Conservation (phyloP, 2,797 vertebrate species). For the Babyrousa celebensis region DNA sequence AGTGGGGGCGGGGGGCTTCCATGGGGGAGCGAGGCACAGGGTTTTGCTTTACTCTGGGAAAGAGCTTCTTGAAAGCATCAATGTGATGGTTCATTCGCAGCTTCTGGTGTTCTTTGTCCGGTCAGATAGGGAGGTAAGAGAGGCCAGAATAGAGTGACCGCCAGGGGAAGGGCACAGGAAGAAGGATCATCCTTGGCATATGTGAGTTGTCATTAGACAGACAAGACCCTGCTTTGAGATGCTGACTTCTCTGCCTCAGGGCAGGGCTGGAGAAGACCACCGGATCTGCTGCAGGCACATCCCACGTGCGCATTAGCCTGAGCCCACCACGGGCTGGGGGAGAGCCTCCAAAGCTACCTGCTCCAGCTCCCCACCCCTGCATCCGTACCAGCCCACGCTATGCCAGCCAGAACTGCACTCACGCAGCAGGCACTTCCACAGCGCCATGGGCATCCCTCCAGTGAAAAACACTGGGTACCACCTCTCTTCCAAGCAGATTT, state of each 20-base stretch:
- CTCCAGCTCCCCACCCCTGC: not conserved
- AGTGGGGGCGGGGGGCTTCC: not conserved
- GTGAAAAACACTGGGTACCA: not conserved
- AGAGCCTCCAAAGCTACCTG: not conserved
- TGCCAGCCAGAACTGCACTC: not conserved
- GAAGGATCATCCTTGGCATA: not conserved
- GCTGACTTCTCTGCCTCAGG: not conserved
- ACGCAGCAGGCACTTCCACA: not conserved
- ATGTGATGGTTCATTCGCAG: not conserved
- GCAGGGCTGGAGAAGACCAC: not conserved
- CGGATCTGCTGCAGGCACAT: not conserved
- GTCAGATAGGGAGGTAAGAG: not conserved
- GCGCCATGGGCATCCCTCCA: not conserved
- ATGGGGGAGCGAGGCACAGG: not conserved
- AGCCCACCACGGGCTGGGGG: not conserved
- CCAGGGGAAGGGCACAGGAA: not conserved
- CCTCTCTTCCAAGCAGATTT: not conserved
- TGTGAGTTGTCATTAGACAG: not conserved
- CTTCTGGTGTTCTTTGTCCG: not conserved
- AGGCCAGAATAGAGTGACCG: rapidly evolving
- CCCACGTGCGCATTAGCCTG: rapidly evolving
- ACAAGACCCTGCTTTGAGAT: not conserved
- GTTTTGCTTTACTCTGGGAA: not conserved
- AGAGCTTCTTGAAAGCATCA: not conserved
- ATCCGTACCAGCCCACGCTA: rapidly evolving